A percentile compares a stretch with the other conserved stretches of the same genome.
These are phyloP conservation scores for Rallus crepitans DNA, from an alignment of 2,797 vertebrate genomes.

Conservation along the genomic window DNA sequence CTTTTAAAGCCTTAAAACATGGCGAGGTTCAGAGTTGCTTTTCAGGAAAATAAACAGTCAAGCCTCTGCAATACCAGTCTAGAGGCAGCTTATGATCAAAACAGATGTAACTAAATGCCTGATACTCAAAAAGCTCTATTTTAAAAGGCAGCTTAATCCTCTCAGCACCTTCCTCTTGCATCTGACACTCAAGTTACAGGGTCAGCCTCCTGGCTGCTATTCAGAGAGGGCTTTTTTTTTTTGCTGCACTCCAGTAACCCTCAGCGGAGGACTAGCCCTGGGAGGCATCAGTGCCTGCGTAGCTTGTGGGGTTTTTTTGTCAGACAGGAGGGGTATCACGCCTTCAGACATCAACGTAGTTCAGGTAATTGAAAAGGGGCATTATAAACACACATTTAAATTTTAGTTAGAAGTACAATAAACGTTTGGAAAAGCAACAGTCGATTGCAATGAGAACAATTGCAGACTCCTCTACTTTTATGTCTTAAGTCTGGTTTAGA, in stretches of 20 bases:
- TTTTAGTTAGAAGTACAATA: background rate
- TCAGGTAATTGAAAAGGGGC: background rate
- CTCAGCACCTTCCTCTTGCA: background rate
- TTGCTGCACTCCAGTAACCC: background rate
- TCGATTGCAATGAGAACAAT: background rate
- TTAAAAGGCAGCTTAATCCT: slow-evolving; percentile 7
- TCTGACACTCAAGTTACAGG: background rate
- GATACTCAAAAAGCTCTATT: background rate
- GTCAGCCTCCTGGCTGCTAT: background rate
- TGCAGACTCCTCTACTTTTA: background rate
- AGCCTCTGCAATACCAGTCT: background rate
- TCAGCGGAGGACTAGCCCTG: background rate
- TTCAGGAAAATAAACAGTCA: background rate
- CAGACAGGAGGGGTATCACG: background rate
- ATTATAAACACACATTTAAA: background rate
- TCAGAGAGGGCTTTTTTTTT: background rate
- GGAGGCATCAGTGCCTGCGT: background rate
- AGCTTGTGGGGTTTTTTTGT: background rate
- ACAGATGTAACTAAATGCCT: background rate
- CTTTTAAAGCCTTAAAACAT: background rate
- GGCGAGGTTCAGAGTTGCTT: background rate
- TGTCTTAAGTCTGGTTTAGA: background rate
- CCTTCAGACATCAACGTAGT: background rate
- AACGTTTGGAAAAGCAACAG: background rate
- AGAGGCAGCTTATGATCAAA: background rate